Base-by-base conservation (phyloP, 1,140 invertebrate species). In the Cyrtorhinus lividipennis region DNA sequence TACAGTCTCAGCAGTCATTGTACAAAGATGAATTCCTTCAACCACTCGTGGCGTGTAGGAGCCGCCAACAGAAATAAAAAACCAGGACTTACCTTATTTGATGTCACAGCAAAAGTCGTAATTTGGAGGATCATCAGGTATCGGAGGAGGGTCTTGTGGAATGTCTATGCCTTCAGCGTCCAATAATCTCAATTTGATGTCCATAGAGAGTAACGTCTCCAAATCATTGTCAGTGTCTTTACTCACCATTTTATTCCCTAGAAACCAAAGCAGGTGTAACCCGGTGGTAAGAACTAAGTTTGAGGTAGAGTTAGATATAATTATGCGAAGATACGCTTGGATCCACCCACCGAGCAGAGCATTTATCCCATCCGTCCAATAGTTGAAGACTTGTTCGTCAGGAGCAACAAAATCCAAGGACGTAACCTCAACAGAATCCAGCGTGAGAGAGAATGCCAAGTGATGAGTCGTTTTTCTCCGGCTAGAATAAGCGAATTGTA, bases 341-440 rank as follows among this genome's bases (percentile, higher is more conserved):
- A 38, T n/a, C n/a, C n/a, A 38, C 30, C 15, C 72, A 82, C 83
- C 85, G 10, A 96, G 76, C 59, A 98, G 76, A 25, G 90, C 87
- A 77, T 95, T 95, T 24, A 98, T 87, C 18, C 93, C 94, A 77
- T 98, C 95, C 1, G 88, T 92, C 94, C 94, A 98, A 74, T 94
- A 93, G 72, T 93, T 86, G 73, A 89, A 95, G 22, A 85, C 82
- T 68, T 85, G 81, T 69, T 95, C 90, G 76, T 92, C 90, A 0
- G 90, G 85, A 23, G 93, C 93, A 0, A 96, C 86, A 78, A 97
- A 96, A 74, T 95, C 90, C 61, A 95, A 74, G 24, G 88, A 87
- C 53, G 81, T 76, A 2, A 78, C 74, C 66, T 83, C 79, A 12
- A 86, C 82, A 24, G 87, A 87, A 72, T 95, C 91, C 24, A 88